Conservation (phyloP, 1,140 invertebrate genomes). For the Anthonomus grandis region DNA sequence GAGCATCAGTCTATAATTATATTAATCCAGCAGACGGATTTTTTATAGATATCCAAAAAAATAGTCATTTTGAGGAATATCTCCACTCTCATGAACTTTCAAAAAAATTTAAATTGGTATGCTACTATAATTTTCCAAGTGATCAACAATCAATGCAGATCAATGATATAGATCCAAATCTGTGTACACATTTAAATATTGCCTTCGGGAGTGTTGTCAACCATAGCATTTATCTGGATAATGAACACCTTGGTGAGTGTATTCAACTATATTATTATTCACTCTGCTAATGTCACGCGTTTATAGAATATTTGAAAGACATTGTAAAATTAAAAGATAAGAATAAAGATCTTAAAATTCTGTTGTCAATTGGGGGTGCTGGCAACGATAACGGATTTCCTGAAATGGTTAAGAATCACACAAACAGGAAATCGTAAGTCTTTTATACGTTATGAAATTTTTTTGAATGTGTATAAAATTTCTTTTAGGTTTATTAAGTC, state of each 20-base stretch:
- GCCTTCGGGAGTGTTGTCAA: slow-evolving; percentile 68
- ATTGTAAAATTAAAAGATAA: slow-evolving; percentile 59
- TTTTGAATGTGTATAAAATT: neutral
- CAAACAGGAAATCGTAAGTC: slow-evolving; percentile 36
- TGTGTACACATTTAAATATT: slow-evolving; percentile 81
- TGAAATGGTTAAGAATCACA: slow-evolving; percentile 66
- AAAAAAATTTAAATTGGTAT: slow-evolving; percentile 51
- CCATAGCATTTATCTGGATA: slow-evolving; percentile 51
- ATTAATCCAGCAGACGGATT: slow-evolving; percentile 2
- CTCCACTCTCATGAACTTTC: slow-evolving; percentile 1
- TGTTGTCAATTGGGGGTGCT: slow-evolving; percentile 74
- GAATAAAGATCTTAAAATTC: slow-evolving; percentile 69
- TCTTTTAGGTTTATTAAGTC: slow-evolving; percentile 64
- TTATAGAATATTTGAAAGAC: slow-evolving; percentile 51
- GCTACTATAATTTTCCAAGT: slow-evolving; percentile 63
- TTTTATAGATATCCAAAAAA: slow-evolving; percentile 7
- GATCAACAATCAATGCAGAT: slow-evolving; percentile 52
- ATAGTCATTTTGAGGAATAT: neutral
- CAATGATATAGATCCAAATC: slow-evolving; percentile 58
- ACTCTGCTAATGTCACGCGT: neutral
- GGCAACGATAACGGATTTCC: slow-evolving; percentile 62
- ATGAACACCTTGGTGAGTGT: slow-evolving; percentile 25
- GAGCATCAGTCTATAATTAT: slow-evolving; percentile 28
- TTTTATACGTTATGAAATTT: neutral
- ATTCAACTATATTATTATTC: too few relatives aligned